Evolutionary conservation across 2,797 vertebrate species (phyloP), one percentile per base, ranked within the genome.

Genomic region (Acipenser ruthenus): DNA sequence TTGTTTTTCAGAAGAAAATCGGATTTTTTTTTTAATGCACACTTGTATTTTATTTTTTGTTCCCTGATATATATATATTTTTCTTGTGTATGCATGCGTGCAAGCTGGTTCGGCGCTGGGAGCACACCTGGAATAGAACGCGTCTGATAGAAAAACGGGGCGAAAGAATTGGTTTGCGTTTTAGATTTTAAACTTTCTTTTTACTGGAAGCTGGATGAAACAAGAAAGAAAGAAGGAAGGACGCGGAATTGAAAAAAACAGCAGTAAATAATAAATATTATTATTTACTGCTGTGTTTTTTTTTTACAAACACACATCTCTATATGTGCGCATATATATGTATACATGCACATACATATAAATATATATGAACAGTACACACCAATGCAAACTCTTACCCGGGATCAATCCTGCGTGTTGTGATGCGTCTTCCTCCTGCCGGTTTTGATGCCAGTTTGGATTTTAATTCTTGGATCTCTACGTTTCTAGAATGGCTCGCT

Each of bases 401-500:
- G 74, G 84, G 74, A 82, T 70, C 77, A 74, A 78, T 77, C 69
- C 82, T 73, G 75, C 71, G 82, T 79, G 89, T 87, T 88, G 92
- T 90, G 90, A 94, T 94, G 93, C 90, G 90, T 85, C 87, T 89
- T 80, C 81, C 86, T 68, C 76, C 74, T 83, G 76, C 81, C 67
- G 70, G 77, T 73, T 86, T 84, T 88, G 82, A 79, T 73, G 77
- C 83, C 83, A 88, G 75, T 84, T 86, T 83, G 86, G 86, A 84
- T 89, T 88, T 84, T 82, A 79, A 86, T 85, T 70, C 80, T 79
- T 81, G 84, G 81, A 83, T 83, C 86, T 71, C 79, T 74, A 80
- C 83, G 82, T 74, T 81, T 82, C 76, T 75, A 85, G 73, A 78
- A 97, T 97, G 95, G 92, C 94, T 90, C 95, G 95, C 76, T 96